Percentiles rank a stretch among this genome's conserved stretches.
phyloP scores from a whole-genome alignment of 2,888 invertebrate species.

The Panopea generosa region DNA sequence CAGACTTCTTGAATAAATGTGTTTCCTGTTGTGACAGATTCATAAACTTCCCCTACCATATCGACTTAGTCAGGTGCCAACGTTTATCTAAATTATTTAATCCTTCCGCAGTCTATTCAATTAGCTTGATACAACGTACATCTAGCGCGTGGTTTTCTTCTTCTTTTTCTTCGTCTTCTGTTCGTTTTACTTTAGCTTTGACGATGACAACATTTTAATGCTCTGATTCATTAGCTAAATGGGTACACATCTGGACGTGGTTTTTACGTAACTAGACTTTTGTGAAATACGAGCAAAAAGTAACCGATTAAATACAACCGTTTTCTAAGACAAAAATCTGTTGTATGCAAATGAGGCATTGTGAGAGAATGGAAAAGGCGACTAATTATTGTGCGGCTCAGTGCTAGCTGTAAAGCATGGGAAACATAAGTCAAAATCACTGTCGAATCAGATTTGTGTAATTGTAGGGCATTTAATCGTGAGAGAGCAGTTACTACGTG shows the following conservation, averaged over 20 bases:
- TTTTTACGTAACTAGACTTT: not conserved
- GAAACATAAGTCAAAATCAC: constrained; percentile 35
- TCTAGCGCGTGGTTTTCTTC: no score
- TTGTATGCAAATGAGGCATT: constrained; percentile 39
- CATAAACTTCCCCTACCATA: no score
- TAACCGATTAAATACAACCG: not conserved
- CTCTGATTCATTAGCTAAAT: constrained; percentile 10
- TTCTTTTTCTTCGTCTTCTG: no score
- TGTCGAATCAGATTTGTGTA: constrained; percentile 34
- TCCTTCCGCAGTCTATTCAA: no score
- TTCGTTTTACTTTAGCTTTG: no score
- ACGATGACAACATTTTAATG: constrained; percentile 4
- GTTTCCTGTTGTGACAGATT: no score
- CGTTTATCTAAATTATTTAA: no score
- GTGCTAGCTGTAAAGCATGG: constrained; percentile 12
- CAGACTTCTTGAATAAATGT: no score
- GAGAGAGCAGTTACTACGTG: constrained; percentile 28
- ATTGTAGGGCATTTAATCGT: constrained; percentile 37
- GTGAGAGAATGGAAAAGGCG: constrained; percentile 10
- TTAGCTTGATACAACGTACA: no score
- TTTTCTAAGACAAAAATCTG: constrained; percentile 22
- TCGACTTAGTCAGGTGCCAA: no score
- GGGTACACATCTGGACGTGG: not conserved
- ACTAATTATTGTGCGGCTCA: constrained; percentile 16
- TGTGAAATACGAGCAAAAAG: not conserved